A percentile compares a stretch with the other conserved stretches of the same genome.
Conservation (phyloP, 2,888 invertebrate species). For the Rapana venosa region DNA sequence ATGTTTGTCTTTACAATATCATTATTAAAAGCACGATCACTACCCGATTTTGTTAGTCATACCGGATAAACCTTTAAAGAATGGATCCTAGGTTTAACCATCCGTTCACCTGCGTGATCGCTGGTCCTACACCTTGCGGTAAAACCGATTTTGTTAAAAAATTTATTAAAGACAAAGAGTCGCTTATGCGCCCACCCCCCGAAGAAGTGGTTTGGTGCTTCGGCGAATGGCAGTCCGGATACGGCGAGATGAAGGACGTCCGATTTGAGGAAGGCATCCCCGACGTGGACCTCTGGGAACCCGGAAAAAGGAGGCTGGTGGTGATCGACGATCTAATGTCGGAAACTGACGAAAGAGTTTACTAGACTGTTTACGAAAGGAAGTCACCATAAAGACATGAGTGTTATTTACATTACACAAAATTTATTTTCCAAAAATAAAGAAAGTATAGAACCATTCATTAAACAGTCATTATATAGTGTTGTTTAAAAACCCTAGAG, state of each 20-base stretch:
- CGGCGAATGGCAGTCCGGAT: slow-evolving; percentile 30
- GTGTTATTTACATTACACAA: slow-evolving; percentile 5
- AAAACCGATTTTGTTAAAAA: neutral
- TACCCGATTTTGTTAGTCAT: no score
- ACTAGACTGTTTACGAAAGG: slow-evolving; percentile 41
- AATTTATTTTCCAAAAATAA: slow-evolving; percentile 27
- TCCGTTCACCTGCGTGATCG: slow-evolving; percentile 4
- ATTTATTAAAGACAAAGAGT: neutral
- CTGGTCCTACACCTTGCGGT: neutral
- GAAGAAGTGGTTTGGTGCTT: slow-evolving; percentile 20
- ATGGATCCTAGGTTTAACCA: slow-evolving; percentile 17
- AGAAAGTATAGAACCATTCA: neutral
- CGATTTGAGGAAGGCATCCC: slow-evolving; percentile 39
- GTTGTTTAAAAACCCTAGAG: no score
- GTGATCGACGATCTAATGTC: slow-evolving; percentile 38
- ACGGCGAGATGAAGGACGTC: slow-evolving; percentile 14
- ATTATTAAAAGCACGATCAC: no score
- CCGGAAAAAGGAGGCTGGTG: neutral
- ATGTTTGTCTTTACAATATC: no score
- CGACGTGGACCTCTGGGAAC: neutral
- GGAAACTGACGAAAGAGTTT: slow-evolving; percentile 30
- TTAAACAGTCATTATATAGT: no score
- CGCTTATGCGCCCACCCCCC: neutral
- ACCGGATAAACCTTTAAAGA: no score
- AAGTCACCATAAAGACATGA: slow-evolving; percentile 26